These are phyloP conservation scores for Lottia gigantea DNA, from an alignment of 2,888 invertebrate species.

Conservation along the genomic window DNA sequence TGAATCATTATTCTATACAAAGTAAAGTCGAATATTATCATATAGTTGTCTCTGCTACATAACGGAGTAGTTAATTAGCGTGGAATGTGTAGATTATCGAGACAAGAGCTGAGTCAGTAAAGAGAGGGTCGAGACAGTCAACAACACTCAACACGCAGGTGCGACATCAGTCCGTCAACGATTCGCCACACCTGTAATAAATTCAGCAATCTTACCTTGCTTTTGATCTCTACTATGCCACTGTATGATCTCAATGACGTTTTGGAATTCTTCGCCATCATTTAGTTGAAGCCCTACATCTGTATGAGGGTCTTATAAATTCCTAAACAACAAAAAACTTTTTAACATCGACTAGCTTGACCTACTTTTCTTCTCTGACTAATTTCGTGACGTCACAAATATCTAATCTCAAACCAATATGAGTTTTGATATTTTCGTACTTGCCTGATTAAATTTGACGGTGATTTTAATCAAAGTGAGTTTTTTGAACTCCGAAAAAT, in stretches of 20 bases:
- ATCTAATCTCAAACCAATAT: background rate
- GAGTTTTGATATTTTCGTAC: background rate
- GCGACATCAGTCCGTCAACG: conserved; percentile 17
- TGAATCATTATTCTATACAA: too few species aligned
- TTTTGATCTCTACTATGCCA: conserved; percentile 53
- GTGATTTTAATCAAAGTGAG: too few species aligned
- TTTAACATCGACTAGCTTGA: conserved; percentile 10
- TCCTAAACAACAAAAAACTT: background rate
- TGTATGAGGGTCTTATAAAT: conserved; percentile 13
- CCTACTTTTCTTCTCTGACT: conserved; percentile 22
- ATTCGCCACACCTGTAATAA: conserved; percentile 24
- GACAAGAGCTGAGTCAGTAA: too few species aligned
- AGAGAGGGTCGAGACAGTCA: background rate
- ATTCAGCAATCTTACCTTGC: conserved; percentile 47
- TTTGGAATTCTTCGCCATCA: conserved; percentile 51
- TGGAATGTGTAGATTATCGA: too few species aligned
- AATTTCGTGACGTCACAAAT: conserved; percentile 28
- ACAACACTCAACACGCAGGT: background rate
- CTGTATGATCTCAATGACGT: conserved; percentile 35
- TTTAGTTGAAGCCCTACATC: conserved; percentile 26
- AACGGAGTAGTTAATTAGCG: too few species aligned
- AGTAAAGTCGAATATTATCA: too few species aligned
- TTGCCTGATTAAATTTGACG: too few species aligned
- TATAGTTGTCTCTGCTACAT: too few species aligned
- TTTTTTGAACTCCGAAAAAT: too few species aligned